Evolutionary conservation across 2,113 vertebrate genomes (phyloP).

Genomic region (Microtus montanus): DNA sequence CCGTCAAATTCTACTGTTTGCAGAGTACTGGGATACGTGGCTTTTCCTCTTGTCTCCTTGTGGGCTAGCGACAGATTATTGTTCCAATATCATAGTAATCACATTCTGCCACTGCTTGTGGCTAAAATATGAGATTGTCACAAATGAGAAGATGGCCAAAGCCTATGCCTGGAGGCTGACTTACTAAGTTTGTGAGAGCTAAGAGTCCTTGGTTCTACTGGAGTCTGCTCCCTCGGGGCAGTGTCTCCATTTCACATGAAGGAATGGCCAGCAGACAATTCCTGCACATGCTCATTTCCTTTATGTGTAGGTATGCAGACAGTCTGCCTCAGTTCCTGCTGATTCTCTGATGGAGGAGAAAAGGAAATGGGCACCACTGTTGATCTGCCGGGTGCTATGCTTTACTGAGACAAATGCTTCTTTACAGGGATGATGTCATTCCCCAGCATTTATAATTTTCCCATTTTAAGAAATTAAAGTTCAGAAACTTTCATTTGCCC

Average conservation of each 20-base stretch:
- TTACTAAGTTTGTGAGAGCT: not conserved
- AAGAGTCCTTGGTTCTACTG: fast-evolving
- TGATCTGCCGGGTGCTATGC: no score
- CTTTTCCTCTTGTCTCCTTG: no score
- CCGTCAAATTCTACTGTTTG: no score
- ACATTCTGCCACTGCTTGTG: not conserved
- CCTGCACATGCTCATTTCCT: fast-evolving
- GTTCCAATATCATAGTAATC: not conserved
- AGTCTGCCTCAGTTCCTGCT: not conserved
- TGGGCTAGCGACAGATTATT: not conserved
- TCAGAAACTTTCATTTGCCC: not conserved
- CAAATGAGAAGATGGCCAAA: not conserved
- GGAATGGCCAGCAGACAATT: fast-evolving
- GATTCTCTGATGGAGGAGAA: not conserved
- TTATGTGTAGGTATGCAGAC: fast-evolving
- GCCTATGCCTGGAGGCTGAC: fast-evolving
- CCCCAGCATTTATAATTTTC: not conserved
- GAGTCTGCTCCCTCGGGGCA: no score
- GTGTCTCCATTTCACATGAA: fast-evolving
- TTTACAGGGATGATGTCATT: no score
- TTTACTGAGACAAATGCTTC: no score
- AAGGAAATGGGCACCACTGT: fast-evolving
- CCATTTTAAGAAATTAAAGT: not conserved
- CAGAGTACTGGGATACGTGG: no score
- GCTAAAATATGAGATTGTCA: no score